Percentiles rank a stretch among this genome's conserved stretches.
Conservation (phyloP, 2,113 vertebrate species). For the Perca schrenkii region DNA sequence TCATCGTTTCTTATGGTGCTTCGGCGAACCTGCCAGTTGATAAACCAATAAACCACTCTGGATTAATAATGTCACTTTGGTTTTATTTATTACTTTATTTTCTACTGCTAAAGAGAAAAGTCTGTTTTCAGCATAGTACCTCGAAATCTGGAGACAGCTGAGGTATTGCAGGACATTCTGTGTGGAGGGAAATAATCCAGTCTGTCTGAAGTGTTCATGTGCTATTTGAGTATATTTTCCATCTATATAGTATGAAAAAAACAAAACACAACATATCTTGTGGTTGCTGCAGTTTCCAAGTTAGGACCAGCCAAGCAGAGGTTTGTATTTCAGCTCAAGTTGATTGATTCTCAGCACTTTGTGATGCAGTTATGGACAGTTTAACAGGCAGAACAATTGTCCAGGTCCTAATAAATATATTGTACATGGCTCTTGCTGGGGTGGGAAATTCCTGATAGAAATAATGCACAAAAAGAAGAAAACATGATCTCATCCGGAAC, state of each 20-base stretch:
- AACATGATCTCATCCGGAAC: background rate
- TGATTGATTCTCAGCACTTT: constrained; percentile 10
- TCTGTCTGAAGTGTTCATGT: constrained; percentile 22
- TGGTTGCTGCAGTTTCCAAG: constrained; percentile 43
- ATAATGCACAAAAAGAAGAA: background rate
- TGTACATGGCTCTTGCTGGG: background rate
- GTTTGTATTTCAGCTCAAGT: constrained; percentile 33
- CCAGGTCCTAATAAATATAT: background rate
- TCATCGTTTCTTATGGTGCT: constrained; percentile 73
- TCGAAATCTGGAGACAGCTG: constrained; percentile 11
- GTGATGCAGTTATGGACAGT: background rate
- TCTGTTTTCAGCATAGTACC: background rate
- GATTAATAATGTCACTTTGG: constrained; percentile 46
- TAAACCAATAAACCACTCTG: constrained; percentile 76
- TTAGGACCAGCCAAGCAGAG: constrained; percentile 14
- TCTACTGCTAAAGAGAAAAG: background rate
- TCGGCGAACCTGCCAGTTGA: constrained; percentile 71
- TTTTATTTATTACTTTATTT: constrained; percentile 7
- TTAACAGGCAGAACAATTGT: background rate
- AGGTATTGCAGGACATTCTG: constrained; percentile 28
- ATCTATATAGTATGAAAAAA: constrained; percentile 31
- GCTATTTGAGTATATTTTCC: constrained; percentile 55
- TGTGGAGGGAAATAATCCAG: constrained; percentile 32
- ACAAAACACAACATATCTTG: constrained; percentile 49
- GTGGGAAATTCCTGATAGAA: background rate